A percentile compares a stretch with the other conserved stretches of the same genome.
phyloP scores from a whole-genome alignment of 2,888 invertebrate genomes.

The Tenthredo livida region DNA sequence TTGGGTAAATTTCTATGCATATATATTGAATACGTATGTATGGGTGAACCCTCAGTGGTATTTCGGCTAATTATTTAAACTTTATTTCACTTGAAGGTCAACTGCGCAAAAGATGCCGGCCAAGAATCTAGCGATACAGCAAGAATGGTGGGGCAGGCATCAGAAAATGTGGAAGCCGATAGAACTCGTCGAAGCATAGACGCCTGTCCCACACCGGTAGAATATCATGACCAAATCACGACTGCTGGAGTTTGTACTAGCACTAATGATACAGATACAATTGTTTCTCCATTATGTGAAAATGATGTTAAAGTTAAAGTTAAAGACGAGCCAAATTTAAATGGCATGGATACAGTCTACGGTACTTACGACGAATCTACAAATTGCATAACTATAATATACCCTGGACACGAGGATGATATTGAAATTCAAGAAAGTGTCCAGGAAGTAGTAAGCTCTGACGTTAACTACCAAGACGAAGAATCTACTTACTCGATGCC shows the following conservation, averaged over 20 bases:
- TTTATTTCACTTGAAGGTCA: slow-evolving; percentile 74
- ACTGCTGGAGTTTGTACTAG: slow-evolving; percentile 62
- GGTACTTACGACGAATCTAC: slow-evolving; percentile 87
- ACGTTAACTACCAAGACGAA: slow-evolving; percentile 57
- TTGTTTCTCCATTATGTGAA: slow-evolving; percentile 24
- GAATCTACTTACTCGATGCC: slow-evolving; percentile 57
- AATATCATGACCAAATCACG: slow-evolving; percentile 68
- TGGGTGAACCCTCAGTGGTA: slow-evolving; percentile 48
- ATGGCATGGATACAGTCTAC: slow-evolving; percentile 83
- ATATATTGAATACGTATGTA: slow-evolving; percentile 70
- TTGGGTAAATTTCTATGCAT: slow-evolving; percentile 64
- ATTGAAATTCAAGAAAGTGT: slow-evolving; percentile 74
- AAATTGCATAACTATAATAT: slow-evolving; percentile 87
- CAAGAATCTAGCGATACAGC: slow-evolving; percentile 80
- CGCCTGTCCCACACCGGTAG: slow-evolving; percentile 30
- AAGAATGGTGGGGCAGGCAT: slow-evolving; percentile 93
- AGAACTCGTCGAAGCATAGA: slow-evolving; percentile 78
- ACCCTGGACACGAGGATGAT: slow-evolving; percentile 81
- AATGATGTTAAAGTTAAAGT: slow-evolving; percentile 57
- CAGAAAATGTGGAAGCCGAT: slow-evolving; percentile 92
- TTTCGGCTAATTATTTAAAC: slow-evolving; percentile 55
- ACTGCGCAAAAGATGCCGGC: slow-evolving; percentile 76
- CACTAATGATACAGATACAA: slow-evolving; percentile 10
- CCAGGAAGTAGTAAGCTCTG: slow-evolving; percentile 68
- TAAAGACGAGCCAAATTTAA: slow-evolving; percentile 67